Percentiles rank a stretch among this genome's conserved stretches.
Conservation (phyloP, 1,140 invertebrate species). For the Drosophila willistoni region DNA sequence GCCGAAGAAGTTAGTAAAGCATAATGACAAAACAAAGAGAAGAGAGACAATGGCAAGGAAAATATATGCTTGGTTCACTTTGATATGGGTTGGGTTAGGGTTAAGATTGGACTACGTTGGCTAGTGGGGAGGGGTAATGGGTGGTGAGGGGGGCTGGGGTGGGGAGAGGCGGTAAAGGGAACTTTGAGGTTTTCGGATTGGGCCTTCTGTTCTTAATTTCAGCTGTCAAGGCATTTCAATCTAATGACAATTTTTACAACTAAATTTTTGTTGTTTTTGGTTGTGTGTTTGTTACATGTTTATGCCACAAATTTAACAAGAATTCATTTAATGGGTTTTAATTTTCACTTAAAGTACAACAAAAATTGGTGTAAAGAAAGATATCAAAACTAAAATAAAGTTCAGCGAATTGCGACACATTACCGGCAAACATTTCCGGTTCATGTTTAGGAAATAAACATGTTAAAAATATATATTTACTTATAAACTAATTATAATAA, state of each 20-base stretch:
- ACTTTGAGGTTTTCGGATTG: slow-evolving; percentile 3
- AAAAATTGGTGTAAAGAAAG: slow-evolving; percentile 1
- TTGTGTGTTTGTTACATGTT: slow-evolving; percentile 41
- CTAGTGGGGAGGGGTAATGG: no score
- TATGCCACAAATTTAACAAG: slow-evolving; percentile 50
- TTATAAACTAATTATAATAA: no score
- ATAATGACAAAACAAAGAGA: slow-evolving; percentile 17
- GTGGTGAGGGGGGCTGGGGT: no score
- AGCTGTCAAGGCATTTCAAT: background rate
- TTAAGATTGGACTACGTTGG: no score
- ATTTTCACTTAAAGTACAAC: slow-evolving; percentile 31
- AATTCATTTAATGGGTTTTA: slow-evolving; percentile 41
- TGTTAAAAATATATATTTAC: background rate
- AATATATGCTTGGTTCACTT: slow-evolving; percentile 12
- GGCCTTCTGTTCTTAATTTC: background rate
- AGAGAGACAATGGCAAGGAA: slow-evolving; percentile 6
- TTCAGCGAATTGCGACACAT: slow-evolving; percentile 42
- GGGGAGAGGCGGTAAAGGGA: background rate
- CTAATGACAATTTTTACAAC: slow-evolving; percentile 71
- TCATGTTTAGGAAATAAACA: slow-evolving; percentile 43
- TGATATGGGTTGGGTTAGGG: slow-evolving; percentile 21
- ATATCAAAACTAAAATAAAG: slow-evolving; percentile 24
- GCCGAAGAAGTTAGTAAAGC: slow-evolving; percentile 13
- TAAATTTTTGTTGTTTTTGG: slow-evolving; percentile 38
- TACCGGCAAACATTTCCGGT: slow-evolving; percentile 48